Evolutionary conservation across 2,888 invertebrate genomes (phyloP), one percentile per base, ranked within the genome.

Genomic region (Sesamia inferens): DNA sequence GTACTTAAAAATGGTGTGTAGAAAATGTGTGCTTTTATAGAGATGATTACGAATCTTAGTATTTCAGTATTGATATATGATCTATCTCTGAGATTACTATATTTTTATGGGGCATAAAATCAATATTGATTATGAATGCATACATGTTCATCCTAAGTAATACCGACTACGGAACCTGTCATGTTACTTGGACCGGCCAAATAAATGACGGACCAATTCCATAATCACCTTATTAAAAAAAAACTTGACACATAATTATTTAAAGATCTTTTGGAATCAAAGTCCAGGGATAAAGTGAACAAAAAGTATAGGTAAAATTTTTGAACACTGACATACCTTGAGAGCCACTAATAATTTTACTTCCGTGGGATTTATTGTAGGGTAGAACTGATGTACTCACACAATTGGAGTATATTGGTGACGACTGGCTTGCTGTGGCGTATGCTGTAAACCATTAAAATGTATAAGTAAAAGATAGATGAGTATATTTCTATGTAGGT

Each of bases 341-440:
- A 83, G 88, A 94, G 78, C 89, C 94, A 44, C 97, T 93, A 65
- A 96, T 96, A 68, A 96, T 96, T 86, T 95, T 97, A 82, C 96
- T 95, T 66, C 95, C 96, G 86, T 97, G 97, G 63, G 96, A 92
- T 83, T 97, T 95, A 85, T 96, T 97, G 89, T 97, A 97, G 2
- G 97, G 96, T 82, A 97, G 94, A 22, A 95, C 97, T 44, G 96
- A 94, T 42, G 96, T 94, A 87, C 91, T 95, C 63, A 96, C 93
- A 83, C 95, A 96, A 82, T 96, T 96, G 14, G 96, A 96, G 85
- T 96, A 96, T 81, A 96, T 96, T 48, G 96, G 96, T 3, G 96
- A 94, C 2, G 96, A 93, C 75, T 94, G 95, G 77, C 94, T 94
- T 68, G 91, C 92, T 62, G 93, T 90, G 59, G 94, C 91, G 76